Evolutionary conservation across 2,888 invertebrate genomes (phyloP).

Genomic region (Shargacucullia verbasci): DNA sequence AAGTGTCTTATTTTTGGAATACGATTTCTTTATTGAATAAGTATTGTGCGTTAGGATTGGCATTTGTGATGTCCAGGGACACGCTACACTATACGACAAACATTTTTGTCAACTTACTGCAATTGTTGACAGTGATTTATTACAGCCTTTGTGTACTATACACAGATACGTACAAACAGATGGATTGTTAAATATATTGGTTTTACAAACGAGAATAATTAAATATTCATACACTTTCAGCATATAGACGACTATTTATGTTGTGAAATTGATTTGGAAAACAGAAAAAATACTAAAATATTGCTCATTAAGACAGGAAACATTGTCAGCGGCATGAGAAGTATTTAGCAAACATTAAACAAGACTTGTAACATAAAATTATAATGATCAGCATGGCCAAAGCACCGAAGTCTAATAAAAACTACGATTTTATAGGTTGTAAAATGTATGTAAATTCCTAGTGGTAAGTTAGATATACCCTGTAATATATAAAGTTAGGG

Average conservation of each 20-base stretch:
- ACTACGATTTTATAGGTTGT: slow-evolving; percentile 81
- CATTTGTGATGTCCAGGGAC: slow-evolving; percentile 68
- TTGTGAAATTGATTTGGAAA: slow-evolving; percentile 13
- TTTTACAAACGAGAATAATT: slow-evolving; percentile 48
- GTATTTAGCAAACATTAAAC: slow-evolving; percentile 42
- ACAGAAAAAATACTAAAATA: slow-evolving; percentile 16
- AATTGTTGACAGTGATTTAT: slow-evolving; percentile 82
- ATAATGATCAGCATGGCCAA: slow-evolving; percentile 82
- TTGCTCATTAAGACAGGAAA: slow-evolving; percentile 18
- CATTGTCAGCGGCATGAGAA: slow-evolving; percentile 37
- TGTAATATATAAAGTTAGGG: slow-evolving; percentile 73
- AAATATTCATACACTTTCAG: slow-evolving; percentile 41
- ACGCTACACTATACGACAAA: slow-evolving; percentile 56
- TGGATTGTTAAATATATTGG: slow-evolving; percentile 45
- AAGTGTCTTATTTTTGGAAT: slow-evolving; percentile 68
- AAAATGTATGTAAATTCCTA: slow-evolving; percentile 77
- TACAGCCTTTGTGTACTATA: slow-evolving; percentile 64
- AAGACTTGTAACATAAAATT: slow-evolving; percentile 60
- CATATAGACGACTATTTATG: slow-evolving; percentile 26
- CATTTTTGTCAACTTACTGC: slow-evolving; percentile 73
- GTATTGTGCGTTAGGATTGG: slow-evolving; percentile 70
- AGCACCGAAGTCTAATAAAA: slow-evolving; percentile 82
- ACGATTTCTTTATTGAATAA: slow-evolving; percentile 65
- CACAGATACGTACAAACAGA: slow-evolving; percentile 57
- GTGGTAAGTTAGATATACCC: slow-evolving; percentile 63